These are phyloP conservation scores for Meda fulgida DNA, from an alignment of 2,797 vertebrate species.

Conservation along the genomic window DNA sequence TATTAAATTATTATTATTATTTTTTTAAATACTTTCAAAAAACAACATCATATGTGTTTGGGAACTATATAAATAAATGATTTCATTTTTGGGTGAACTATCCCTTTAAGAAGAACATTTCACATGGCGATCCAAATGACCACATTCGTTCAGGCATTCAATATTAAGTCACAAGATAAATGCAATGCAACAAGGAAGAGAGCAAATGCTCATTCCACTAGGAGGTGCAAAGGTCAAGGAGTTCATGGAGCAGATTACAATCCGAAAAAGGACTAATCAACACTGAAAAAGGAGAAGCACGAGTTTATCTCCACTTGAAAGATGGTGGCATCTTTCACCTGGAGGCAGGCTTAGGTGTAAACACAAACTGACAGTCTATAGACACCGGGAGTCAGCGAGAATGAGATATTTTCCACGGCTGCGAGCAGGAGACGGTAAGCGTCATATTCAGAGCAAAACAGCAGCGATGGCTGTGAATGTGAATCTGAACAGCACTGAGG, in stretches of 20 bases:
- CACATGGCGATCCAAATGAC: not conserved
- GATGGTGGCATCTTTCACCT: not conserved
- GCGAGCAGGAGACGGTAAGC: slow-evolving; percentile 27
- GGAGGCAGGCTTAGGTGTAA: slow-evolving; percentile 18
- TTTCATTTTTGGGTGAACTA: not conserved
- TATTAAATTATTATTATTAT: not conserved
- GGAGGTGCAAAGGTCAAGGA: slow-evolving; percentile 4
- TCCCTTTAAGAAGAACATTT: not conserved
- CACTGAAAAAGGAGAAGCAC: not conserved
- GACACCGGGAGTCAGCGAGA: not conserved
- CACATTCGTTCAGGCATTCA: not conserved
- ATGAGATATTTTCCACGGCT: slow-evolving; percentile 27
- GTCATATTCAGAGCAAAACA: slow-evolving; percentile 14
- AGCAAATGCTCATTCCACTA: slow-evolving; percentile 11
- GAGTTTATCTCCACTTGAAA: slow-evolving; percentile 12
- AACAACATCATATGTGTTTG: not conserved
- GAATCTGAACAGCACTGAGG: not conserved
- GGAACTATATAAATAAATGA: not conserved
- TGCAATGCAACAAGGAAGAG: not conserved
- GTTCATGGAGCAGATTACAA: not conserved
- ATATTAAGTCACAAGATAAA: slow-evolving; percentile 29
- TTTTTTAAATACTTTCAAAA: not conserved
- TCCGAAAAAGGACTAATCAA: not conserved
- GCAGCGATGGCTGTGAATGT: slow-evolving; percentile 7
- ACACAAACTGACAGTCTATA: slow-evolving; percentile 24